Conservation (phyloP, 2,888 invertebrate genomes). For the Matsumyia berberina region DNA sequence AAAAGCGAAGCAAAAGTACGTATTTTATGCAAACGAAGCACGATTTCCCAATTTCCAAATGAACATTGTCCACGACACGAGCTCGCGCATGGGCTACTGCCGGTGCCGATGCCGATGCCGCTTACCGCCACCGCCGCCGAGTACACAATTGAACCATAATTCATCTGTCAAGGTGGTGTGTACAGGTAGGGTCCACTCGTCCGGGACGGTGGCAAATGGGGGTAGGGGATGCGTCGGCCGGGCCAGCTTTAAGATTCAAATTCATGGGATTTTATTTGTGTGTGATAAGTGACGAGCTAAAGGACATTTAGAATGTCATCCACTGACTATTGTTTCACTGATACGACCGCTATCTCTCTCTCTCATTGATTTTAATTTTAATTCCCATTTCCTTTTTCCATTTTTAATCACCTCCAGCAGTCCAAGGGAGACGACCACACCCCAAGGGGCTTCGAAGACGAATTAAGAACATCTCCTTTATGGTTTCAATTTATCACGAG, state of each 20-base stretch:
- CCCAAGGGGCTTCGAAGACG: conserved; percentile 27
- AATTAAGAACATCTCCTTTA: conserved; percentile 64
- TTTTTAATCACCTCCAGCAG: conserved; percentile 55
- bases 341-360: no score
- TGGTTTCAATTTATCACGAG: conserved; percentile 70
- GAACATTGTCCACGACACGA: conserved; percentile 67
- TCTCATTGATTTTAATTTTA: conserved; percentile 55
- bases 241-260: conserved; percentile 3
- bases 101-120: conserved; percentile 9
- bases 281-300: neutral
- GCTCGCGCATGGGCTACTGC: conserved; percentile 32
- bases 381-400: conserved; percentile 25
- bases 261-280: conserved; percentile 4
- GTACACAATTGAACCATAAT: conserved; percentile 72
- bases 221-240: neutral
- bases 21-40: conserved; percentile 75
- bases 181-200: neutral
- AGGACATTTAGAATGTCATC: neutral
- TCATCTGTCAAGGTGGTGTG: conserved; percentile 61
- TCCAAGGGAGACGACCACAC: neutral
- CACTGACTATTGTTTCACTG: no score
- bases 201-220: conserved; percentile 4
- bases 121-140: conserved; percentile 6
- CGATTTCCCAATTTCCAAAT: conserved; percentile 72
- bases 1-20: conserved; percentile 42